Base-by-base conservation (phyloP, 2,113 vertebrate species). In the Albula glossodonta region DNA sequence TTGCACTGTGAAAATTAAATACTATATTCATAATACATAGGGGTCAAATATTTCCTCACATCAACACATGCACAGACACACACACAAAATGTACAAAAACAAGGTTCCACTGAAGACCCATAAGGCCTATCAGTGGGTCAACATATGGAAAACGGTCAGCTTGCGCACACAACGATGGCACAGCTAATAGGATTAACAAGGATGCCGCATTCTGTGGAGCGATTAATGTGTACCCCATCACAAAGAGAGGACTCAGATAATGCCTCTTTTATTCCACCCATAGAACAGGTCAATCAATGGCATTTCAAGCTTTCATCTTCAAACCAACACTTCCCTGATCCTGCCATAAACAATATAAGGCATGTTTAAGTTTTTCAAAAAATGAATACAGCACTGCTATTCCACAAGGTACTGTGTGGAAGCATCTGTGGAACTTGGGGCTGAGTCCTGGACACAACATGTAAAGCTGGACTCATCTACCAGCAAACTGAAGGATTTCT, bases 151-250 rank as follows among this genome's bases (percentile, higher is more conserved):
- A 77, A 25, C 12, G 11, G 66, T 15, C 12, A 25, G 50, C 49
- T 53, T 77, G 12, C 66, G 31, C 19, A 84, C 22, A 60, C 17
- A 66, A 3, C 63, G 9, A 77, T 22, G 77, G n/a, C 5, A 78
- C 74, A 84, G 51, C 25, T 52, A 84, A 53, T 53, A 77, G 83
- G 83, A 78, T 84, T 84, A 78, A 78, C 17, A 9, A 25, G 15
- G 8, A 41, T 78, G 31, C 31, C 31, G 25, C 70, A 78, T 78
- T 53, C 25, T 19, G 25, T 52, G 50, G 49, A 10, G 82, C 2
- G 51, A 15, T 41, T 15, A n/a, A 63, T 66, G 50, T 19, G n/a
- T 70, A 84, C 50, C 70, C 70, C 1, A 70, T 70, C 82, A 63
- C 17, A 83, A 63, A 83, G 48, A 56, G 17, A 25, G 50, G 11